Evolutionary conservation across 1,140 invertebrate genomes (phyloP).

Genomic region (Bombyx mandarina): DNA sequence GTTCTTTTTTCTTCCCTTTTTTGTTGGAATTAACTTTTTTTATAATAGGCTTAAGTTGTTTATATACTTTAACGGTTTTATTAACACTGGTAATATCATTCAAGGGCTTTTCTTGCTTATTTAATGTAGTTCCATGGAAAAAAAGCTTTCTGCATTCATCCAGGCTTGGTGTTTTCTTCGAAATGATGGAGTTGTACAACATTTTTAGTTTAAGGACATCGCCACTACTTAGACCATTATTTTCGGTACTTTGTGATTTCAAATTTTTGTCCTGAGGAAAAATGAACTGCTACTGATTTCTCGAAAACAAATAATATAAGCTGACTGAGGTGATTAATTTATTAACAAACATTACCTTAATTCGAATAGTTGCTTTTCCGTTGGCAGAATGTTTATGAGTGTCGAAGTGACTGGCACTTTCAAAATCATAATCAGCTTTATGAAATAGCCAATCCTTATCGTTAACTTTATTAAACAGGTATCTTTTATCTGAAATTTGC

Average conservation of each 20-base stretch:
- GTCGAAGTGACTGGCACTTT: conserved; percentile 39
- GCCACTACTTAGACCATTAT: conserved; percentile 26
- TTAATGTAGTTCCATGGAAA: conserved; percentile 23
- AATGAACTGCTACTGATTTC: neutral
- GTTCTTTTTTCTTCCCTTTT: too few species aligned
- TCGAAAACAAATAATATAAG: neutral
- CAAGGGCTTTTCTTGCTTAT: neutral
- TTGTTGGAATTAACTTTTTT: too few species aligned
- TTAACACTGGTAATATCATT: too few species aligned
- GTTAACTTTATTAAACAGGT: conserved; percentile 36
- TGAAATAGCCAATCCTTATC: conserved; percentile 44
- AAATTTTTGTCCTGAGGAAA: conserved; percentile 10
- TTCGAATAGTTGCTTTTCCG: conserved; percentile 34
- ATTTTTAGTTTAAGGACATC: conserved; percentile 46
- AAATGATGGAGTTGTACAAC: conserved; percentile 38
- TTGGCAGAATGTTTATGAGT: conserved; percentile 33
- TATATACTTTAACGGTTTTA: too few species aligned
- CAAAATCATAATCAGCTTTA: conserved; percentile 32
- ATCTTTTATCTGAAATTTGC: conserved; percentile 34
- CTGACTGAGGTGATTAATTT: neutral
- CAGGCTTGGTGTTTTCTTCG: conserved; percentile 16
- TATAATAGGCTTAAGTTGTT: too few species aligned
- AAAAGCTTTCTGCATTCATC: conserved; percentile 41
- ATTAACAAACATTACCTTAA: conserved; percentile 18
- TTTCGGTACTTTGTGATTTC: conserved; percentile 12